Conservation (phyloP, 64 coral and sea anemone species). For the Dendrophyllia cribrosa region DNA sequence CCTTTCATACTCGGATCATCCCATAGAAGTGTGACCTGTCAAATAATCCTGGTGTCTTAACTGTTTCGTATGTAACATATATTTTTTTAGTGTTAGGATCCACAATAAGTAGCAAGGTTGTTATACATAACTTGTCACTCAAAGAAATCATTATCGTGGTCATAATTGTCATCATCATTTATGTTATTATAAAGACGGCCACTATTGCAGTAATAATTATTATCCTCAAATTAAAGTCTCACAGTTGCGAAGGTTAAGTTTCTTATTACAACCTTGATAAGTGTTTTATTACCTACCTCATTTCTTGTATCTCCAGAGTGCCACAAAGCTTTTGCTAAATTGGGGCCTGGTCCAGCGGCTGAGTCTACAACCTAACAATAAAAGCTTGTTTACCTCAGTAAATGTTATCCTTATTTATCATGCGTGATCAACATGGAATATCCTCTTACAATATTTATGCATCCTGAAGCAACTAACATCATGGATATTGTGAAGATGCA, state of each 20-base stretch:
- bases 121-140: no score
- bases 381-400: background rate
- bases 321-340: conserved; percentile 67
- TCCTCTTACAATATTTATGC: no score
- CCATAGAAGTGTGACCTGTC: conserved; percentile 64
- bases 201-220: no score
- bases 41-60: background rate
- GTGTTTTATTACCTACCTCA: conserved; percentile 22
- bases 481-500: no score
- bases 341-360: conserved; percentile 39
- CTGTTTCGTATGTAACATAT: no score
- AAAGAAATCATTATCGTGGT: background rate
- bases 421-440: no score
- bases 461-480: no score
- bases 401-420: background rate
- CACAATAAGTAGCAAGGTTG: no score
- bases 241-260: background rate
- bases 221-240: background rate
- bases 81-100: no score
- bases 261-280: background rate
- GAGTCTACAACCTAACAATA: conserved; percentile 62
- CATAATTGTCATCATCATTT: no score
- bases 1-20: conserved; percentile 78
- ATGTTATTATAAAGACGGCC: no score
- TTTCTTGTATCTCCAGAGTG: conserved; percentile 47